Base-by-base conservation (phyloP, 1,140 invertebrate genomes). In the Nymphalis io region DNA sequence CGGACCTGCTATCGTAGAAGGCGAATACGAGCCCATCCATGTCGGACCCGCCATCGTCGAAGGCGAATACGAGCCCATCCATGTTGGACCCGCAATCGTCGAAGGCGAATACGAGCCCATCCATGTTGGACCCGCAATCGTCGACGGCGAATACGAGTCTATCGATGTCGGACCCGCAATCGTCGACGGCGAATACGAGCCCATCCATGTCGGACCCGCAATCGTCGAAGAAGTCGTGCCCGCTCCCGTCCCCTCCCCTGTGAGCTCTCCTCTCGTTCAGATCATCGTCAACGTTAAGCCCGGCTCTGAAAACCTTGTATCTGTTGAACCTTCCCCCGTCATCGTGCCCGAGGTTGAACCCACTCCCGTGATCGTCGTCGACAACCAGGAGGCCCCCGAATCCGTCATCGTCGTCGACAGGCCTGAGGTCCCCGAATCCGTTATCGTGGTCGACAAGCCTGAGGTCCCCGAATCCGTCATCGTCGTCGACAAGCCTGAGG, bases 271-370 rank as follows among this genome's bases (percentile, higher is more conserved):
- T 44, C 76, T 85, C 13, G 84, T 88, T 18, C 84, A 86, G 74
- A 82, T 87, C 76, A 84, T 85, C 70, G 38, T 85, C 70, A 88
- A 87, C 71, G 74, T 88, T 57, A 78, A 81, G 39, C 39, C 72
- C 57, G 67, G 62, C 46, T 55, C 39, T 23, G 70, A 55, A 3
- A 74, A n/a, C 53, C 70, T 75, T 27, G 70, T 68, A 13, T 27
- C 20, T 42, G 20, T 64, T 12, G 48, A 55, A 20, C 6, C 40
- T 6, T 44, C 40, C 6, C 62, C 61, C 6, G 55, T 68, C 10
- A 21, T 57, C 27, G 65, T 72, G 15, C 60, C 13, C 11, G 38
- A 44, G 6, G 13, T 44, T 15, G 6, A 44, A 3, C 18, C 58
- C 15, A 18, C 10, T 20, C 58, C 58, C 12, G 20, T 61, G 20